Base-by-base conservation (phyloP, 2,888 invertebrate species). In the Cheilosia vernalis region DNA sequence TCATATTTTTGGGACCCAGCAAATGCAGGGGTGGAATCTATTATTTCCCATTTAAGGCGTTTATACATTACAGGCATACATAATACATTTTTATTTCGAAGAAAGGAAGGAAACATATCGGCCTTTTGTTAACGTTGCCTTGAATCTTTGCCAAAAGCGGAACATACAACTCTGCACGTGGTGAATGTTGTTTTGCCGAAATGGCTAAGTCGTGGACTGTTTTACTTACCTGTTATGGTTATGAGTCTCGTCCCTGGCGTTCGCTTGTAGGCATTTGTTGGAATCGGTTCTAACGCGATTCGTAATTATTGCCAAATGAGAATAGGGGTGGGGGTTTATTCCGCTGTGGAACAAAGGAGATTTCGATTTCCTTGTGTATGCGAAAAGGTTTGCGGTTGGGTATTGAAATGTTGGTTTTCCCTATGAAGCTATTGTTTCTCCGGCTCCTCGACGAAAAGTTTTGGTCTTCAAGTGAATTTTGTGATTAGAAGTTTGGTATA, bases 181-280 rank as follows among this genome's bases (percentile, higher is more conserved):
- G 37, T 7, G n/a, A n/a, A 51, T 51, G 40, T 37, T 51, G 40
- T 37, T 21, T 24, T 17, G 27, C 27, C 1, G 53, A 55, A 55
- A 19, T 13, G 21, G 33, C 69, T 40, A 21, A 74, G 42, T 21
- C 21, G 37, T 33, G 47, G 72, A 61, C 55, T 61, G 47, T 72
- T 56, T 60, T 61, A 55, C 72, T 78, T 72, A 83, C 79, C 83
- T 83, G 78, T 63, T 58, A 79, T n/a, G n/a, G 67, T 69, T 79
- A 83, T 73, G 73, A 73, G 61, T 42, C 63, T 58, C 27, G 44
- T 47, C 9, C 44, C 24, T 58, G 13, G 4, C 13, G 19, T 17
- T 49, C 33, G 55, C 6, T 40, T 44, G 66, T 61, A 82, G 72
- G 82, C 55, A 66, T 60, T 66, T 60, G 15, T 33, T 61, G 72